phyloP scores from a whole-genome alignment of 2,888 invertebrate species.

The Thumatha senex region DNA sequence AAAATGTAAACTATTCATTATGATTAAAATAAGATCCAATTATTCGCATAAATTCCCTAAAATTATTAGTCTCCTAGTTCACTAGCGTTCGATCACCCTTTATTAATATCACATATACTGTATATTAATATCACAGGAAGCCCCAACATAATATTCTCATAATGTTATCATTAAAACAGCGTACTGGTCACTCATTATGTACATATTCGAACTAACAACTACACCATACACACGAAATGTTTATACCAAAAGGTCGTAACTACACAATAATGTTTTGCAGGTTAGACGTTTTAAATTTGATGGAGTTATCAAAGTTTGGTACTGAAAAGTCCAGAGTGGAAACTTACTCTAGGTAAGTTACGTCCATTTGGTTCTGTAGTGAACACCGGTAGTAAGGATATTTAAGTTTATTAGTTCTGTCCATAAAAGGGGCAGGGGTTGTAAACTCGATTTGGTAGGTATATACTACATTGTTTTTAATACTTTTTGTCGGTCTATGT shows the following conservation, averaged over 20 bases:
- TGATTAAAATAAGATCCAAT: no score
- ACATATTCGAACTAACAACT: neutral
- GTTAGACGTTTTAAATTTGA: constrained; percentile 1
- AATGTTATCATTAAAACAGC: constrained; percentile 27
- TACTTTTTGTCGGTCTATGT: constrained; percentile 36
- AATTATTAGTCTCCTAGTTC: no score
- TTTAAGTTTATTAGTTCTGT: constrained; percentile 75
- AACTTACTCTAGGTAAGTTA: constrained; percentile 7
- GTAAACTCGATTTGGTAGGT: constrained; percentile 56
- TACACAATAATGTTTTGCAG: neutral
- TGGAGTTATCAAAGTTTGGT: neutral
- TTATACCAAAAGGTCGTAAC: constrained; percentile 4
- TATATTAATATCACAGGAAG: constrained; percentile 26
- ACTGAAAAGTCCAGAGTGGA: constrained; percentile 15
- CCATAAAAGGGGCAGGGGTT: constrained; percentile 71
- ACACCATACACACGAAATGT: neutral
- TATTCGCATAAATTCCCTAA: constrained; percentile 17
- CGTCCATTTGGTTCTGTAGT: constrained; percentile 24
- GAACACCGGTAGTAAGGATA: constrained; percentile 57
- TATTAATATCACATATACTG: no score
- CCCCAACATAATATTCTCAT: constrained; percentile 10
- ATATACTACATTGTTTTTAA: constrained; percentile 67
- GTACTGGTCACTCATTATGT: constrained; percentile 29
- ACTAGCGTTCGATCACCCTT: no score
- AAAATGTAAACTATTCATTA: no score